These are phyloP conservation scores for Lasiommata megera DNA, from an alignment of 2,888 invertebrate species.

Conservation along the genomic window DNA sequence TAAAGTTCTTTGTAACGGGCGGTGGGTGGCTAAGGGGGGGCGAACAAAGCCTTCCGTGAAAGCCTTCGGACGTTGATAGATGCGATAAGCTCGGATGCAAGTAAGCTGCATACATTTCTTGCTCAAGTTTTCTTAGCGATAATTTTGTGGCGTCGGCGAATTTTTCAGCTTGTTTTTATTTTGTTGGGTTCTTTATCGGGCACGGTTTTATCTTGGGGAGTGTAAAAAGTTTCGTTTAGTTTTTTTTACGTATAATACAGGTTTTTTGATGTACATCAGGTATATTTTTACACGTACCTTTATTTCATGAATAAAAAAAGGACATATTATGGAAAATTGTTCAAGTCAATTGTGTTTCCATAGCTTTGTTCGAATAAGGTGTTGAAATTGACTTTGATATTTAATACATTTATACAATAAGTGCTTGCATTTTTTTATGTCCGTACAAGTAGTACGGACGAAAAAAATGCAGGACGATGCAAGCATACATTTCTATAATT, in stretches of 20 bases:
- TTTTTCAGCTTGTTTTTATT: conserved; percentile 30
- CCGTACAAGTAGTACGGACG: too few species aligned
- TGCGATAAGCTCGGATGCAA: conserved; percentile 80
- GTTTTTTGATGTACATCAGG: too few species aligned
- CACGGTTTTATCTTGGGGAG: conserved; percentile 18
- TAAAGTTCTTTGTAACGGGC: conserved; percentile 68
- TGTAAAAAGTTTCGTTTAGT: neutral
- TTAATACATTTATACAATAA: too few species aligned
- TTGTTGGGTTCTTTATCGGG: conserved; percentile 16
- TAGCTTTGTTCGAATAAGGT: too few species aligned
- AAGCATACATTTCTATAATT: too few species aligned
- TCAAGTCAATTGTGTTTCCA: too few species aligned
- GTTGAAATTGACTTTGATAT: too few species aligned
- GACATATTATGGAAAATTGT: too few species aligned
- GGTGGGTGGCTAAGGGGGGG: conserved; percentile 45
- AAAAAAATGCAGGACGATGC: too few species aligned
- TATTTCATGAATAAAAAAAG: too few species aligned
- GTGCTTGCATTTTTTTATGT: too few species aligned
- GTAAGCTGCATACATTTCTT: conserved; percentile 79
- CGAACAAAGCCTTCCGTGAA: conserved; percentile 77
- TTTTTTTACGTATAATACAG: neutral
- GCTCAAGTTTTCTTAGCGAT: conserved; percentile 59
- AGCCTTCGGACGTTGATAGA: conserved; percentile 76
- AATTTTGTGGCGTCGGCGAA: conserved; percentile 43
- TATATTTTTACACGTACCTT: too few species aligned